Percentiles rank a stretch among this genome's conserved stretches.
Evolutionary conservation across 2,113 vertebrate genomes (phyloP).

Genomic region (Gallinago media): DNA sequence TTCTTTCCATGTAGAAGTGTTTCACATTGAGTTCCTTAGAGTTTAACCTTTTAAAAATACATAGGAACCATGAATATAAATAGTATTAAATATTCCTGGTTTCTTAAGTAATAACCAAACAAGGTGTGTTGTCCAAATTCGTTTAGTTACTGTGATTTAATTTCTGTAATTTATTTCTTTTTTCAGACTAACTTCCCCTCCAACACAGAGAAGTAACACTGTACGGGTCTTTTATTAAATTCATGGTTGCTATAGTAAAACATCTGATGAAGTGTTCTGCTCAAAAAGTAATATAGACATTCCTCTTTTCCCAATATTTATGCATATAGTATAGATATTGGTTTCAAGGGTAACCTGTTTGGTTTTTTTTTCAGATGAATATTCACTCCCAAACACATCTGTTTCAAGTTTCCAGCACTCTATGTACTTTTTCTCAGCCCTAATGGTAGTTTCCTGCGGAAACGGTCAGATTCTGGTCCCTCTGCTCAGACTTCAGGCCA

Average conservation of each 20-base stretch:
- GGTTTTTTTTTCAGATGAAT: neutral
- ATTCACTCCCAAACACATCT: neutral
- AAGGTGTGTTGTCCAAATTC: neutral
- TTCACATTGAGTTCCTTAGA: neutral
- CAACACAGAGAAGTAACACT: neutral
- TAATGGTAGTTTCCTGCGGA: neutral
- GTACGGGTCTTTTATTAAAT: neutral
- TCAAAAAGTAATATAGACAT: neutral
- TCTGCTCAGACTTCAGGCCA: neutral
- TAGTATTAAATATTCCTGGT: neutral
- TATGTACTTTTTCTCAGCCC: neutral
- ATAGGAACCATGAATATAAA: neutral
- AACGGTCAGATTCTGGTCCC: neutral
- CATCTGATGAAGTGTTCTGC: neutral
- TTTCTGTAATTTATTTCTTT: conserved; percentile 7
- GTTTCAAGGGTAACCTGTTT: neutral
- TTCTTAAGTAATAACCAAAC: neutral
- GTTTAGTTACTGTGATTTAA: neutral
- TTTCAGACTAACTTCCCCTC: neutral
- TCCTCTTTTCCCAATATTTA: neutral
- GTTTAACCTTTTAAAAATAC: neutral
- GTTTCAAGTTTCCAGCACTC: neutral
- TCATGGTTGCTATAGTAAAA: neutral
- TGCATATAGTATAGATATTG: neutral
- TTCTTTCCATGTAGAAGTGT: neutral